These are phyloP conservation scores for Carassius auratus DNA, from an alignment of 2,113 vertebrate species.

Conservation along the genomic window DNA sequence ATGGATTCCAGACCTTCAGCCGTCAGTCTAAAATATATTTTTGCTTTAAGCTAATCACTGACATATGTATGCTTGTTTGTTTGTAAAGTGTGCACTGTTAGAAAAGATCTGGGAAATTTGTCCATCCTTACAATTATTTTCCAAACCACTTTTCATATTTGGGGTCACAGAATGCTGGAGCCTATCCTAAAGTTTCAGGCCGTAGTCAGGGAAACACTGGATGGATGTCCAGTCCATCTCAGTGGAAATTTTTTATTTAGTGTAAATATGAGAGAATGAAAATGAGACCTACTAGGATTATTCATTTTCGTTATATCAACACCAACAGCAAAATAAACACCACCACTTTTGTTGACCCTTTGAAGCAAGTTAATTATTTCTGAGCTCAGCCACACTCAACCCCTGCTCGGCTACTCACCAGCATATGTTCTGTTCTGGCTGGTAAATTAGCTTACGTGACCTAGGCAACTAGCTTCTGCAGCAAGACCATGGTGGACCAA, in stretches of 20 bases:
- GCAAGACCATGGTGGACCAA: neutral
- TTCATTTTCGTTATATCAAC: neutral
- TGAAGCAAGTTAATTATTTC: neutral
- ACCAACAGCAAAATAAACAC: conserved; percentile 3
- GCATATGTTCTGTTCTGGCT: neutral
- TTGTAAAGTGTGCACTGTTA: neutral
- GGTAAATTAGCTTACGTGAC: neutral
- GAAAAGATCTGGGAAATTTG: neutral
- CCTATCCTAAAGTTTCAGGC: neutral
- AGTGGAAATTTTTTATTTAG: neutral
- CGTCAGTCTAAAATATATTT: too few relatives aligned
- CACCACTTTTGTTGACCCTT: neutral
- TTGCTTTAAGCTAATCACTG: neutral
- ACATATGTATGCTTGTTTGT: neutral
- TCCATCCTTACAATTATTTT: neutral
- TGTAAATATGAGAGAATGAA: neutral
- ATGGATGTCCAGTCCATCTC: neutral
- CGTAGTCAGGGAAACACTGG: neutral
- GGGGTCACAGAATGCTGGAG: neutral
- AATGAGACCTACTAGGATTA: neutral
- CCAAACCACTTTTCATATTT: neutral
- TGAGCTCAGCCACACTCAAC: neutral
- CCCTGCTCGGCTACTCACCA: neutral
- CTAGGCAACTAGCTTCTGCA: neutral
- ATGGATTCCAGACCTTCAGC: too few relatives aligned